Evolutionary conservation across 2,888 invertebrate genomes (phyloP), one percentile per base, ranked within the genome.

Genomic region (Cosmopolites sordidus): DNA sequence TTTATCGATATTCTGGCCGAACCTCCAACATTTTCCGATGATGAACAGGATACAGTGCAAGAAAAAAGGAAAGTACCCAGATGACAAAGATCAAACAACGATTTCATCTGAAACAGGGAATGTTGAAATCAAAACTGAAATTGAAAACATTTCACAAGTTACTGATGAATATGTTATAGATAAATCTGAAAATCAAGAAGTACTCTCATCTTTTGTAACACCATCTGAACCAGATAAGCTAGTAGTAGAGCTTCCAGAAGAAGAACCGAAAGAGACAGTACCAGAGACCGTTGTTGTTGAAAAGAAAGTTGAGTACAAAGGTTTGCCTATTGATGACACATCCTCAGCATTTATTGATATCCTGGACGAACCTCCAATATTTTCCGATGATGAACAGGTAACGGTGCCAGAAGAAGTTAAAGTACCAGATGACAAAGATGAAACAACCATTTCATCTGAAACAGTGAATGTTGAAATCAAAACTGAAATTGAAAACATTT

Each of bases 331-430:
- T 15, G 65, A 66, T 56, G 60, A 59, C 15, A 43, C 62, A 27
- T 57, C 58, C 12, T 51, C 58, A 43, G 53, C 62, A 30, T 66
- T 63, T 59, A 60, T 66, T 58, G 61, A 65, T 44, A 48, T 67
- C 16, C 43, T 69, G 30, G 69, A 71, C 59, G 67, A 70, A 48
- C 65, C 67, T 18, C 64, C 67, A 51, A 58, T 57, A 30, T 60
- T 69, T 50, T 66, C 67, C 18, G 69, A 67, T 57, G 68, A 68
- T 16, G 46, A 54, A 17, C 41, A 42, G 37, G 43, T 18, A 22
- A 33, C 12, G 3, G 12, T 9, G 11, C 33, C 5, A 33, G 8
- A 5, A 33, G 12, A 22, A 22, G 22, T 22, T 22, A 22, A 5
- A 8, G 22, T 22, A 22, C 8, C 22, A n/a, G n/a, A n/a, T n/a